A percentile compares a stretch with the other conserved stretches of the same genome.
phyloP scores from a whole-genome alignment of 1,140 invertebrate species.

The Lepidurus arcticus region DNA sequence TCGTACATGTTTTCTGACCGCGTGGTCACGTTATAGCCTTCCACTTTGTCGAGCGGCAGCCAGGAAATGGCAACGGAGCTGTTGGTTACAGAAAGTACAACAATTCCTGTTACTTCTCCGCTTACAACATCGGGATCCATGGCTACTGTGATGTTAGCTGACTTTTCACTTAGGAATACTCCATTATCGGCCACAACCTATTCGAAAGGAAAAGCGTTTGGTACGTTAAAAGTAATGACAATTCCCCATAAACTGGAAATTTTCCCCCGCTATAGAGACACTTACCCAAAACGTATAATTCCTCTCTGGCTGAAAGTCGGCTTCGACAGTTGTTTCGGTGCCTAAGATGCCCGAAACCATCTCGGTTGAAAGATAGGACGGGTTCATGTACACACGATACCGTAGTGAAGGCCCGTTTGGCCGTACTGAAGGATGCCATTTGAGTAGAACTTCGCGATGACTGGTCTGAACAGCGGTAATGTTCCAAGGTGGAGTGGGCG shows the following conservation, averaged over 20 bases:
- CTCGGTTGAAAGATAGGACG: slow-evolving; percentile 49
- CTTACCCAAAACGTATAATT: slow-evolving; percentile 69
- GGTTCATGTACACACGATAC: slow-evolving; percentile 58
- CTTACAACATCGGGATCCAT: slow-evolving; percentile 59
- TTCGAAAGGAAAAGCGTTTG: background rate
- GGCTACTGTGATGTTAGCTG: slow-evolving; percentile 46
- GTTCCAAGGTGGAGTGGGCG: slow-evolving; percentile 59
- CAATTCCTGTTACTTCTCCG: slow-evolving; percentile 54
- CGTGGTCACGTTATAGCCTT: slow-evolving; percentile 56
- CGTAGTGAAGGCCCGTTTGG: slow-evolving; percentile 57
- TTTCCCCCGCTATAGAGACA: too few species aligned
- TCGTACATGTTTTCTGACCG: slow-evolving; percentile 36
- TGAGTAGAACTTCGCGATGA: slow-evolving; percentile 56
- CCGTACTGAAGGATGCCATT: slow-evolving; percentile 58
- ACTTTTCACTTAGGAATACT: slow-evolving; percentile 53
- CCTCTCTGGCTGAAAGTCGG: slow-evolving; percentile 54
- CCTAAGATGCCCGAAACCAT: slow-evolving; percentile 41
- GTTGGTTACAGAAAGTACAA: slow-evolving; percentile 47
- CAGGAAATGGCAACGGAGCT: slow-evolving; percentile 55
- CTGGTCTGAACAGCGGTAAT: slow-evolving; percentile 58
- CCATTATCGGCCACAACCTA: slow-evolving; percentile 62
- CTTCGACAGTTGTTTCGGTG: slow-evolving; percentile 49
- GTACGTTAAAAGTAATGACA: slow-evolving; percentile 23
- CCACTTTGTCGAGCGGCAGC: slow-evolving; percentile 53
- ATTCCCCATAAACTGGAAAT: slow-evolving; percentile 37